Evolutionary conservation across 1,140 invertebrate species (phyloP).

Genomic region (Dendroctonus valens): DNA sequence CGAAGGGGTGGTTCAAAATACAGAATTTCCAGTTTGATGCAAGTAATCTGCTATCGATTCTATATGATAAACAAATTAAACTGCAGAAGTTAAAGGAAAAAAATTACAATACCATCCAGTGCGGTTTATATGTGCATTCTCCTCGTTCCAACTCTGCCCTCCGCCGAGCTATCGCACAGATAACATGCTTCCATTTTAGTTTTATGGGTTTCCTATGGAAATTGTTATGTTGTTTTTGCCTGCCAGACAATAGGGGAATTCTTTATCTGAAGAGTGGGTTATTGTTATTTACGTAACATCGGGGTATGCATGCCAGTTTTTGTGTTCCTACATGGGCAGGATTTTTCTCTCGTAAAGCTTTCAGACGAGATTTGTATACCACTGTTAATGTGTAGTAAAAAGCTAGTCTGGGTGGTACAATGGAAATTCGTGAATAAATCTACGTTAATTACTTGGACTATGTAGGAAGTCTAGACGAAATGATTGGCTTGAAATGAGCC

Average conservation of each 20-base stretch:
- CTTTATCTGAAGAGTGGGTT: slow-evolving; percentile 34
- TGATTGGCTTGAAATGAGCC: too few relatives aligned
- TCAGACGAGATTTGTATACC: slow-evolving; percentile 14
- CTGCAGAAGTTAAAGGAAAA: too few relatives aligned
- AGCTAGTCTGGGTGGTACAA: not conserved
- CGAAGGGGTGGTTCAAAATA: too few relatives aligned
- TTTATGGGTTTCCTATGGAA: slow-evolving; percentile 36
- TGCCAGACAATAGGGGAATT: slow-evolving; percentile 30
- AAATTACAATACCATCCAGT: too few relatives aligned
- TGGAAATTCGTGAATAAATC: too few relatives aligned
- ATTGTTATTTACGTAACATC: slow-evolving; percentile 33
- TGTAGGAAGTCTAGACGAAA: too few relatives aligned
- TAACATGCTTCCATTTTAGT: slow-evolving; percentile 34
- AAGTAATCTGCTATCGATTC: too few relatives aligned
- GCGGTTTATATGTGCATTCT: not conserved
- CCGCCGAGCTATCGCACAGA: slow-evolving; percentile 18
- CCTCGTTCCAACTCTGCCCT: slow-evolving; percentile 6
- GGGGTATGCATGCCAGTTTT: slow-evolving; percentile 20
- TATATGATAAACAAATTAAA: too few relatives aligned
- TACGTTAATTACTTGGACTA: too few relatives aligned
- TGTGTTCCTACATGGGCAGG: slow-evolving; percentile 11
- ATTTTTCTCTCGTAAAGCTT: slow-evolving; percentile 22
- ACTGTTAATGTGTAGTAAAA: slow-evolving; percentile 2
- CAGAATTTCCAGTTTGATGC: too few relatives aligned
- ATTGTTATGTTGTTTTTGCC: slow-evolving; percentile 36